These are phyloP conservation scores for Percopsis transmontana DNA, from an alignment of 2,113 vertebrate species.

Conservation along the genomic window DNA sequence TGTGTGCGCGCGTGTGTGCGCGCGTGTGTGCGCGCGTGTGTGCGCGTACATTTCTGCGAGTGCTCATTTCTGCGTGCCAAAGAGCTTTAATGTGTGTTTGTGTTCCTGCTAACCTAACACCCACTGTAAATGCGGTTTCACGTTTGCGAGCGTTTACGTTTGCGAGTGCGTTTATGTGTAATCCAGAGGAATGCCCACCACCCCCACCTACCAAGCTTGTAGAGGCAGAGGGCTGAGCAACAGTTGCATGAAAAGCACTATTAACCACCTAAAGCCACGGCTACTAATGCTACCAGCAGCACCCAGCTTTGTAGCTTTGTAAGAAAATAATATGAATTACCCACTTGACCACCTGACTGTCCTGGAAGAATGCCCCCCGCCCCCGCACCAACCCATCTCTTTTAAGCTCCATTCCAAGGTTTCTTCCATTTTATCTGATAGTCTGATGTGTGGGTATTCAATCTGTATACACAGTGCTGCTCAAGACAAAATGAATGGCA, in stretches of 20 bases:
- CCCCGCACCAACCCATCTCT: too few relatives aligned
- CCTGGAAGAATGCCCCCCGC: too few relatives aligned
- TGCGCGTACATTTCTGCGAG: neutral
- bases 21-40: neutral
- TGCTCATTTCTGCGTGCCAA: constrained; percentile 20
- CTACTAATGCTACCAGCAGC: constrained; percentile 29
- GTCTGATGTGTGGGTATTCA: too few relatives aligned
- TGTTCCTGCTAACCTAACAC: constrained; percentile 23
- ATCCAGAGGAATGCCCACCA: constrained; percentile 54
- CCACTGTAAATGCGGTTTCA: constrained; percentile 19
- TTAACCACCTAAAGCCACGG: constrained; percentile 46
- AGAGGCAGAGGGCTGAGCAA: constrained; percentile 58
- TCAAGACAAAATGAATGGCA: constrained; percentile 10
- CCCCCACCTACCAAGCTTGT: constrained; percentile 38
- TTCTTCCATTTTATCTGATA: too few relatives aligned
- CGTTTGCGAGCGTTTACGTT: neutral
- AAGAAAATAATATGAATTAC: constrained; percentile 2
- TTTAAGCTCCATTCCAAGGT: too few relatives aligned
- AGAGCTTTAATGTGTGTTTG: constrained; percentile 38
- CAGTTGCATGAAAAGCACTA: constrained; percentile 51
- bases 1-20: neutral
- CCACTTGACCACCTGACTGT: too few relatives aligned
- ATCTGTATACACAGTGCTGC: too few relatives aligned
- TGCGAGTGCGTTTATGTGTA: constrained; percentile 16
- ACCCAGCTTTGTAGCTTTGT: constrained; percentile 17